Evolutionary conservation across 2,888 invertebrate genomes (phyloP), one percentile per base, ranked within the genome.

Genomic region (Helobdella robusta): DNA sequence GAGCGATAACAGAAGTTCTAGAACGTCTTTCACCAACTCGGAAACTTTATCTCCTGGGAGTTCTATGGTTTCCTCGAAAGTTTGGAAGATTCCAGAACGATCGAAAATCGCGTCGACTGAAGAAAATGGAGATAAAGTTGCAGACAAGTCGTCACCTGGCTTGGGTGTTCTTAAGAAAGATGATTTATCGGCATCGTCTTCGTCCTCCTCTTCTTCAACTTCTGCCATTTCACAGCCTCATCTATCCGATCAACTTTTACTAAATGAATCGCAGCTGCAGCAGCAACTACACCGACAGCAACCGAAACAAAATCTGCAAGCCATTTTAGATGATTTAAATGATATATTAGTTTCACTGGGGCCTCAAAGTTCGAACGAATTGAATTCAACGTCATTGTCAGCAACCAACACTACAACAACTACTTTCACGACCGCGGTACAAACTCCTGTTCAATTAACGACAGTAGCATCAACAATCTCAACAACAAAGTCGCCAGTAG

Each of bases 161-260:
- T 15, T 40, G 11, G n/a, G 11, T 11, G 11, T 40, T 11, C 44
- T n/a, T 40, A n/a, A n/a, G n/a, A n/a, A n/a, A n/a, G n/a, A n/a
- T n/a, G n/a, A n/a, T n/a, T n/a, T n/a, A n/a, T 30, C 56, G 18
- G 56, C 32, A n/a, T 32, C 56, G 15, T 56, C 56, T 5, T n/a
- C 30, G 5, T 56, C 56, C 32, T 56, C 56, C 32, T 56, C 56
- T 8, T 56, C 56, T 8, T 56, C 56, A 30, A 30, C 56, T 28
- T 56, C 56, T n/a, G 32, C 32, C n/a, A 56, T 30, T 28, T 56
- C 56, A 6, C 56, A 56, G 23, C 56, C 56, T n/a, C 56, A 56
- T 30, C 56, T 56, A 28, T 30, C n/a, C 11, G 32, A 8, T 56
- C 25, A 56, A n/a, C n/a, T n/a, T n/a, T n/a, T n/a, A n/a, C n/a